Evolutionary conservation across 2,888 invertebrate genomes (phyloP), one percentile per base, ranked within the genome.

Genomic region (Lepidochitona cinerea): DNA sequence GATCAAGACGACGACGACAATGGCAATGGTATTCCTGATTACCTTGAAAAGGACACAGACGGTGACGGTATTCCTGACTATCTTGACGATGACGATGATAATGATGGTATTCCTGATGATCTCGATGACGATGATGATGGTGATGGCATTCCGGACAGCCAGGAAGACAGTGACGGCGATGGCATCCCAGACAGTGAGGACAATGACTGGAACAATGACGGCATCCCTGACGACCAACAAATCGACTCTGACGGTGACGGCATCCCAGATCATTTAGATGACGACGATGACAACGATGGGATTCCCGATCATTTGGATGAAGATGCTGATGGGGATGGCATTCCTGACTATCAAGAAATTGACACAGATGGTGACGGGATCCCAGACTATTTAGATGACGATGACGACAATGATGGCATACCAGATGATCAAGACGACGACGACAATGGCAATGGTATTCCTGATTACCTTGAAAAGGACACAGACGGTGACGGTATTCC

Each of bases 401-500:
- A 84, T 72, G 73, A 74, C 59, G 81, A 81, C 73, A 76, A 85
- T 64, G 69, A 82, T 79, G 86, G 86, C 0, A 85, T 88, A 69
- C 84, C 84, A 12, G 84, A 86, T 74, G 59, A 81, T 72, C 67
- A 78, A 53, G 85, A 86, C 65, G 79, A 81, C 32, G 85, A 86
- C 54, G 78, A 75, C 75, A 85, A 87, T 79, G 80, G 80, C 41
- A 86, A 87, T 76, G 88, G 87, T 0, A 84, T 87, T 54, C 82
- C 81, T 5, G 85, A 75, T 12, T 82, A 86, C 41, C 64, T 73
- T 35, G 78, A 77, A 53, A 81, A 84, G 59, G 82, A 87, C 54
- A 81, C 80, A 23, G 86, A 84, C 79, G 88, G 86, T 0, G 88
- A 89, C 79, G 88, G 88, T 32, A 88, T 89, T 54, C 87, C 89